A percentile compares a stretch with the other conserved stretches of the same genome.
phyloP scores from a whole-genome alignment of 2,888 invertebrate species.

The Lamproptera curius region DNA sequence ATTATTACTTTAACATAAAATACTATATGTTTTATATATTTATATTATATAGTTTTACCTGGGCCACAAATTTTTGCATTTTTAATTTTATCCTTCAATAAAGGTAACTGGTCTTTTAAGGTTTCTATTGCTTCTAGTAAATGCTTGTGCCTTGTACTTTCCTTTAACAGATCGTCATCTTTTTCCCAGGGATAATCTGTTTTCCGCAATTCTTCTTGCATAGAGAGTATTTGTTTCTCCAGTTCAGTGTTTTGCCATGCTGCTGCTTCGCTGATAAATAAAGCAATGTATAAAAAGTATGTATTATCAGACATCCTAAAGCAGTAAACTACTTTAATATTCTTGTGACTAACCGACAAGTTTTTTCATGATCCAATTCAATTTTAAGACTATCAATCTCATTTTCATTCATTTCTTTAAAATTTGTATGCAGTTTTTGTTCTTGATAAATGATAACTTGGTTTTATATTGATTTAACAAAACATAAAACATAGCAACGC shows the following conservation, averaged over 20 bases:
- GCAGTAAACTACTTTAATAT: not conserved
- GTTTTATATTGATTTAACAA: too few species aligned
- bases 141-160: constrained; percentile 56
- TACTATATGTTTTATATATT: not conserved
- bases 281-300: not conserved
- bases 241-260: constrained; percentile 69
- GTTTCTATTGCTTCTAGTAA: constrained; percentile 60
- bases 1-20: not conserved
- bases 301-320: too few species aligned
- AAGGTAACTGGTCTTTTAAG: constrained; percentile 55
- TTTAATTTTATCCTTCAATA: constrained; percentile 63
- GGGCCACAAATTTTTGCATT: constrained; percentile 68
- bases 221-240: constrained; percentile 62
- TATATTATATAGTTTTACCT: constrained; percentile 41
- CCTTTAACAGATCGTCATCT: constrained; percentile 60
- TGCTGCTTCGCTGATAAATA: constrained; percentile 54
- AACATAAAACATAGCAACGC: too few species aligned
- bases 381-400: constrained; percentile 66
- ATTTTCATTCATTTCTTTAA: constrained; percentile 54
- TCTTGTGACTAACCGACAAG: constrained; percentile 47
- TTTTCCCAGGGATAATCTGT: constrained; percentile 60
- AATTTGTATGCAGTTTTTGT: too few species aligned
- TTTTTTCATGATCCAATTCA: constrained; percentile 70
- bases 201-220: constrained; percentile 66
- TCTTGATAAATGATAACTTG: too few species aligned